Conservation (phyloP, 2,888 invertebrate genomes). For the Cryptophagus acutangulus region DNA sequence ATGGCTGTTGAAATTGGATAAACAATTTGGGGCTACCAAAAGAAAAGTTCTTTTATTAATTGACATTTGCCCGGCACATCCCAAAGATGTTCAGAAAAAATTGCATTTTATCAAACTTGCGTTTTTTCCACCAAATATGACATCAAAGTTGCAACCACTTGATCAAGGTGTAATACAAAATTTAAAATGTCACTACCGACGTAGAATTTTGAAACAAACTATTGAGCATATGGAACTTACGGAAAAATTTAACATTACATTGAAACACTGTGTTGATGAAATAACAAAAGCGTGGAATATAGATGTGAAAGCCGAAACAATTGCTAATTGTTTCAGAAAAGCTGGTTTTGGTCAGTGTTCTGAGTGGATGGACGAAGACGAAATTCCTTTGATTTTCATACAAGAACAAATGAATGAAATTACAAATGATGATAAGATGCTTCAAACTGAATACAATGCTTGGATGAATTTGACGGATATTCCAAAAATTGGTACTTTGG, state of each 20-base stretch:
- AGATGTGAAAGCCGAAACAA: slow-evolving; percentile 17
- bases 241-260: slow-evolving; percentile 19
- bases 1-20: slow-evolving; percentile 8
- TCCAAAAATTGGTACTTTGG: slow-evolving; percentile 9
- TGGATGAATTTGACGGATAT: slow-evolving; percentile 12
- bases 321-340: slow-evolving; percentile 26
- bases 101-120: too few species aligned
- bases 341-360: slow-evolving; percentile 21
- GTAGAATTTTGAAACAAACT: slow-evolving; percentile 19
- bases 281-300: slow-evolving; percentile 22
- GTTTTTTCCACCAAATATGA: too few species aligned
- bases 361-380: slow-evolving; percentile 20
- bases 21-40: slow-evolving; percentile 3
- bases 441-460: slow-evolving; percentile 15
- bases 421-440: slow-evolving; percentile 7
- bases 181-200: slow-evolving; percentile 21
- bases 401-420: slow-evolving; percentile 11
- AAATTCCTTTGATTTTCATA: slow-evolving; percentile 18
- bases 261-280: slow-evolving; percentile 16
- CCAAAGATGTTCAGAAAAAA: slow-evolving; percentile 8
- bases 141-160: too few species aligned
- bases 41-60: slow-evolving; percentile 11
- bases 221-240: slow-evolving; percentile 14
- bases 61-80: slow-evolving; percentile 18
- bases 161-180: too few species aligned